Percentiles rank a stretch among this genome's conserved stretches.
These are phyloP conservation scores for Clostera curtula DNA, from an alignment of 2,888 invertebrate genomes.

Conservation along the genomic window DNA sequence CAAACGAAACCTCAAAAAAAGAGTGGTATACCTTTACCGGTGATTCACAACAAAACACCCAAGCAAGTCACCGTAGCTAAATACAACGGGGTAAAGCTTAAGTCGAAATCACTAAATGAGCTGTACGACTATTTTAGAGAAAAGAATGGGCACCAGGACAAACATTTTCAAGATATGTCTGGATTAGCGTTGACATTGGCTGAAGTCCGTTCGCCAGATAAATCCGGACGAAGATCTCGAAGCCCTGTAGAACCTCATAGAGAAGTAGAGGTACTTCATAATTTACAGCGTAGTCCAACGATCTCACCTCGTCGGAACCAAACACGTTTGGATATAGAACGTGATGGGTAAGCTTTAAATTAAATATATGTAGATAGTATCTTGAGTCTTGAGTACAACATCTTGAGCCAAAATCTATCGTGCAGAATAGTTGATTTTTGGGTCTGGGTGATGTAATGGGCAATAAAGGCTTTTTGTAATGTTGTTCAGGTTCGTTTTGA, in stretches of 20 bases:
- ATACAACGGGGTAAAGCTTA: constrained; percentile 50
- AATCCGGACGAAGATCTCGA: constrained; percentile 30
- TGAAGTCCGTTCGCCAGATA: constrained; percentile 53
- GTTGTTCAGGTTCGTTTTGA: constrained; percentile 48
- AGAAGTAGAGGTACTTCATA: constrained; percentile 80
- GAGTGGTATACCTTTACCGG: constrained; percentile 60
- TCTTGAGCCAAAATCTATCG: not conserved
- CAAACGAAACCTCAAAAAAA: constrained; percentile 35
- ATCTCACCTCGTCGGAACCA: constrained; percentile 70
- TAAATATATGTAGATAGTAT: constrained; percentile 10
- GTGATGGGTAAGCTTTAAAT: constrained; percentile 58
- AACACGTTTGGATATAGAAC: constrained; percentile 51
- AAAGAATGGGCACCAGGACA: constrained; percentile 41
- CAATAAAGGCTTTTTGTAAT: no score
- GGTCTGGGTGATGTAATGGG: not conserved
- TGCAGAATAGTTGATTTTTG: no score
- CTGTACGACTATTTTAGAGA: constrained; percentile 65
- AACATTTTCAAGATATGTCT: constrained; percentile 36
- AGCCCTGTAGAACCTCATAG: constrained; percentile 76
- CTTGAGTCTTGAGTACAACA: not conserved
- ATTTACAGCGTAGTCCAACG: constrained; percentile 78
- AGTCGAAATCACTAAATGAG: constrained; percentile 67
- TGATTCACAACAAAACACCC: constrained; percentile 43
- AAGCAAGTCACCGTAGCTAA: constrained; percentile 30
- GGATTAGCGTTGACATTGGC: constrained; percentile 51